Conservation (phyloP, 2,113 vertebrate genomes). For the Lates calcarifer region DNA sequence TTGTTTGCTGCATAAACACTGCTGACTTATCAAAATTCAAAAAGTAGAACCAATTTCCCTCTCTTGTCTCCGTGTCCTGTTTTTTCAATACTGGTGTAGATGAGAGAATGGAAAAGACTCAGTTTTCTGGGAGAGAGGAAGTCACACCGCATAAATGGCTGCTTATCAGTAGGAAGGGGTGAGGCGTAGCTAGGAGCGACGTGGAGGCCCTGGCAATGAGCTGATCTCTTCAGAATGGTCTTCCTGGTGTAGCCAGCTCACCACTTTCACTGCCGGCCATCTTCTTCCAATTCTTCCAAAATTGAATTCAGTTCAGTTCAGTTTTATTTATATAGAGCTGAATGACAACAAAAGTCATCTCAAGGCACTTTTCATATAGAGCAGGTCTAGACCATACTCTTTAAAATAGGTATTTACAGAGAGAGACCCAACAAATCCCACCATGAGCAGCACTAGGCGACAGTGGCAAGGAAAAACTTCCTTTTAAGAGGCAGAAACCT, state of each 20-base stretch:
- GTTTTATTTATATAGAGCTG: too few relatives aligned
- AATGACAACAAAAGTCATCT: too few relatives aligned
- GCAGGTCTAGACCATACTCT: too few relatives aligned
- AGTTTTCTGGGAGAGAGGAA: background rate
- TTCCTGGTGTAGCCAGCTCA: background rate
- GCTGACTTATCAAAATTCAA: conserved; percentile 15
- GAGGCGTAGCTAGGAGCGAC: background rate
- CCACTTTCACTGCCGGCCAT: background rate
- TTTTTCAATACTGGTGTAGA: background rate
- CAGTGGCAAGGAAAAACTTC: too few relatives aligned
- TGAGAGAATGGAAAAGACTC: conserved; percentile 15
- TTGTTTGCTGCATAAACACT: conserved; percentile 31
- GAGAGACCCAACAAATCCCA: too few relatives aligned
- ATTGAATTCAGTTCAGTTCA: too few relatives aligned
- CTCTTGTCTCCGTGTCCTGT: background rate
- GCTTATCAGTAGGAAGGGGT: conserved; percentile 30
- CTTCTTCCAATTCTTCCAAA: background rate
- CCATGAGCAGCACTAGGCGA: too few relatives aligned
- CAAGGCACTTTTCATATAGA: too few relatives aligned
- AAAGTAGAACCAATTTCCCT: background rate
- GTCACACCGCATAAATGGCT: conserved; percentile 9
- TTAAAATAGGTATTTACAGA: too few relatives aligned
- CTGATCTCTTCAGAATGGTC: background rate
- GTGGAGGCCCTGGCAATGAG: background rate
- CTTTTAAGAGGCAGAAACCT: too few relatives aligned